A percentile compares a stretch with the other conserved stretches of the same genome.
These are phyloP conservation scores for Equus przewalskii DNA, from an alignment of 2,113 vertebrate species.

Conservation along the genomic window DNA sequence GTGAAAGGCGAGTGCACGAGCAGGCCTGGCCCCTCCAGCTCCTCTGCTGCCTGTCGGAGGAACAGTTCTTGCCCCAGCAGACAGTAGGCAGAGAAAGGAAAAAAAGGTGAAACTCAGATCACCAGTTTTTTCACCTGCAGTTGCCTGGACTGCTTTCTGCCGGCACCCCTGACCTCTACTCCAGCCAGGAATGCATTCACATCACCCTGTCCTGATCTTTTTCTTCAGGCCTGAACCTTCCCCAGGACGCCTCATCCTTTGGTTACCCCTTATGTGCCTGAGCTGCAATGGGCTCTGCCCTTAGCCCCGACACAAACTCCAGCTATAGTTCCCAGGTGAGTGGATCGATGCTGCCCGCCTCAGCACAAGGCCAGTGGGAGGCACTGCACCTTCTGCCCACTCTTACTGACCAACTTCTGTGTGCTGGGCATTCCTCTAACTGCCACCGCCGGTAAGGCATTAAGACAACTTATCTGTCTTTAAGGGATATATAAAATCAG, in stretches of 20 bases:
- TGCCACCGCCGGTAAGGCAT: neutral
- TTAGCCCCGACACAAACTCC: neutral
- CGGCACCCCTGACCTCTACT: slow-evolving; percentile 51
- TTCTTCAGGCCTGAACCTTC: neutral
- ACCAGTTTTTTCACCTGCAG: slow-evolving; percentile 49
- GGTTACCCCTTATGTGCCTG: neutral
- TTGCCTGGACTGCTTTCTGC: slow-evolving; percentile 50
- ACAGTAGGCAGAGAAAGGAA: slow-evolving; percentile 5
- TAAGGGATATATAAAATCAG: slow-evolving; percentile 40
- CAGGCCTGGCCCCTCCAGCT: neutral
- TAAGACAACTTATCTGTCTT: neutral
- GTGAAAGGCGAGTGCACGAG: neutral
- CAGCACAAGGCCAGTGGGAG: neutral
- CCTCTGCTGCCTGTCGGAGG: neutral
- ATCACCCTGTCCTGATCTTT: neutral
- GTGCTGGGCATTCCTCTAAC: neutral
- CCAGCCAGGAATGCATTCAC: slow-evolving; percentile 19
- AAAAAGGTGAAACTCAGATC: slow-evolving; percentile 48
- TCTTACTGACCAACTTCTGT: slow-evolving; percentile 7
- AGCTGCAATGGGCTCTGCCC: neutral
- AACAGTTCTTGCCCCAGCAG: neutral
- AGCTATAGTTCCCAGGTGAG: neutral
- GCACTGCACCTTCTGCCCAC: neutral
- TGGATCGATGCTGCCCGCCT: neutral
- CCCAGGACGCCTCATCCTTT: neutral